A percentile compares a stretch with the other conserved stretches of the same genome.
Evolutionary conservation across 2,797 vertebrate genomes (phyloP).

Genomic region (Cercopithecus diana): DNA sequence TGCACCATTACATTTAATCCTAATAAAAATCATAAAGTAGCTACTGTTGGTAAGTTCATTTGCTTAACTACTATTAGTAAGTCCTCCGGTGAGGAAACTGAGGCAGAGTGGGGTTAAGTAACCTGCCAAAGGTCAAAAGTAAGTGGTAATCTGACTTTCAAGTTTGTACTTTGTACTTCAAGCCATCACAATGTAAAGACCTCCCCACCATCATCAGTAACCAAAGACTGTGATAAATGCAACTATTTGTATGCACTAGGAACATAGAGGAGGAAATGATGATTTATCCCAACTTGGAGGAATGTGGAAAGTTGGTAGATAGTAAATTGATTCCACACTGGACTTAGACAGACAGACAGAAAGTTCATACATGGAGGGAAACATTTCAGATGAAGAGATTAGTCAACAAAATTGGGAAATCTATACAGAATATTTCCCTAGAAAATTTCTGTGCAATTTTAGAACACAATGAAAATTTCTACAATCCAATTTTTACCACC

Average conservation of each 20-base stretch:
- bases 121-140: background rate
- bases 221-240: background rate
- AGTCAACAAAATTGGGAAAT: background rate
- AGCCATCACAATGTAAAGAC: background rate
- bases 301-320: background rate
- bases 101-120: background rate
- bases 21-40: background rate
- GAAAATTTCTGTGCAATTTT: background rate
- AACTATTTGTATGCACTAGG: background rate
- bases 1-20: background rate
- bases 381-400: slow-evolving; percentile 14
- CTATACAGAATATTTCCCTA: background rate
- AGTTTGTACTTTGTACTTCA: background rate
- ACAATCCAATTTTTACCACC: background rate
- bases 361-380: background rate
- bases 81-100: background rate
- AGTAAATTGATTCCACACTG: background rate
- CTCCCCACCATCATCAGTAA: background rate
- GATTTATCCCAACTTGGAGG: background rate
- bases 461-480: background rate
- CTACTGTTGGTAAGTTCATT: background rate
- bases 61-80: background rate
- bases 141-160: background rate
- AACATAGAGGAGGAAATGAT: background rate
- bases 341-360: slow-evolving; percentile 14